Base-by-base conservation (phyloP, 2,888 invertebrate genomes). In the Leuctra nigra region DNA sequence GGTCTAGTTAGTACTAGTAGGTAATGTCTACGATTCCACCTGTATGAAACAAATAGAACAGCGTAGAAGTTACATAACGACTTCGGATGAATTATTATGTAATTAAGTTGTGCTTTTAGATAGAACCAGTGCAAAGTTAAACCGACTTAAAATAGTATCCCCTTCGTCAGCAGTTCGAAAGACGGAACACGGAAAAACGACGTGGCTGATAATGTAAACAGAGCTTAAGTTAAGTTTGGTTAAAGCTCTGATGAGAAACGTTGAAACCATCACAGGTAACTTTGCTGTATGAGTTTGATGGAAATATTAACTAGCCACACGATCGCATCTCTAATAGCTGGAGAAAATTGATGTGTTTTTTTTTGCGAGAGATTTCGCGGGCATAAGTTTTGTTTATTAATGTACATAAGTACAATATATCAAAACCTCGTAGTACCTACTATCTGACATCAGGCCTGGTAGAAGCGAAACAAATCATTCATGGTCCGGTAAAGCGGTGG, bases 361-460 rank as follows among this genome's bases (percentile, higher is more conserved):
- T 50, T 41, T 50, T 22, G 35, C 20, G 18, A 13, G 16, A 35
- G 18, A 50, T 35, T 33, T 25, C 18, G 50, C 20, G 20, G 35
- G 33, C 50, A 50, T 50, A 50, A 50, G 50, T 50, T 50, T 50
- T 50, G 50, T 50, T 50, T 50, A 50, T 50, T 50, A 50, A 50
- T 50, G 50, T 33, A 33, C 50, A 50, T 16, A 50, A 50, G 33
- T 16, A 33, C 22, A 16, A 50, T 50, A 50, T 50, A 50, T 50
- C 33, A 50, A 38, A 16, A 18, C 44, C n/a, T 33, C 35, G 35
- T 44, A 29, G n/a, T n/a, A n/a, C n/a, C 50, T 35, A 50, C 50
- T 50, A 50, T 50, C 50, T 50, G 33, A 50, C 50, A 23, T 22
- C 50, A 50, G 35, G 25, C 50, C n/a, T 9, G 9, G 35, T 33